Evolutionary conservation across 2,888 invertebrate species (phyloP), one percentile per base, ranked within the genome.

Genomic region (Allolobophora icterica): DNA sequence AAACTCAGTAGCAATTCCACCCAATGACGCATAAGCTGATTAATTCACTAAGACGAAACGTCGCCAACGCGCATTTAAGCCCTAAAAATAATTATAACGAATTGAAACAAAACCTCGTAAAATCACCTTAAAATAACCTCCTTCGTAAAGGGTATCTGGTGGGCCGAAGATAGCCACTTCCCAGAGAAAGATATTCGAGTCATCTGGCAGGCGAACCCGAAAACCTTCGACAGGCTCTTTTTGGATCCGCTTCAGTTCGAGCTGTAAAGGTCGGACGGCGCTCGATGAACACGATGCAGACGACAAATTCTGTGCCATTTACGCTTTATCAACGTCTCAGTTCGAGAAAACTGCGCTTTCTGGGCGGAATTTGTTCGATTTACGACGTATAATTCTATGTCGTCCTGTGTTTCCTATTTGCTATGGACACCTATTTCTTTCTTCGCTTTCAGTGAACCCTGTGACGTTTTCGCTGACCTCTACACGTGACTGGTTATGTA

Each of bases 91-190:
- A n/a, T 17, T 71, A 3, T 1, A n/a, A 71, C n/a, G 45, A 89
- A 1, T 19, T 42, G 24, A 40, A 34, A 87, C 6, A 35, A 38
- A 38, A 40, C 89, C 4, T 0, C 34, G 8, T 30, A 89, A 35
- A 40, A 90, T 13, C 2, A 98, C 98, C 97, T 99, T 99, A 96
- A 99, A 99, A 96, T 99, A 99, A 94, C 99, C 99, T 94, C 99
- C 99, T 96, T 99, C 98, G 95, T 99, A 99, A 35, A 99, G 96
- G 19, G 99, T 99, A 94, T 99, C 98, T 92, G 99, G 99, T 92
- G 99, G 99, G 91, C 99, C 99, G 96, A 99, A 99, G 95, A 99
- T 99, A 95, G 99, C 99, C 93, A 99, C 99, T 96, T 99, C 99
- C 99, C 99, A 99, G 96, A 99, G 98, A 96, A 99, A 99, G 94